Evolutionary conservation across 1,140 invertebrate species (phyloP).

Genomic region (Geopemphigus sp.): DNA sequence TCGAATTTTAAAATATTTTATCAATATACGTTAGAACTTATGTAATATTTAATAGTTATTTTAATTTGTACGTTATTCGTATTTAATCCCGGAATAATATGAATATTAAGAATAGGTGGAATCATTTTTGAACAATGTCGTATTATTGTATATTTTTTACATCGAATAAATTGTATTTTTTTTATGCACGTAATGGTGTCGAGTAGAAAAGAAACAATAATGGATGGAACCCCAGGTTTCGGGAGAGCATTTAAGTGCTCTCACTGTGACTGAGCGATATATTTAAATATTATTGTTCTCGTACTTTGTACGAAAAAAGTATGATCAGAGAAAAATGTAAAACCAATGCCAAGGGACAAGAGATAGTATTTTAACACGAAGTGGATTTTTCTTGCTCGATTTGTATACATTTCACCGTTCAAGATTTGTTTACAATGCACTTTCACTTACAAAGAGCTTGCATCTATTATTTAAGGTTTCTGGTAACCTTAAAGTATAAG

Average conservation of each 20-base stretch:
- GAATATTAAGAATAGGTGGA: too few species aligned
- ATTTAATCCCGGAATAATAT: background rate
- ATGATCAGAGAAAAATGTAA: slow-evolving; percentile 25
- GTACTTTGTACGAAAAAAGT: background rate
- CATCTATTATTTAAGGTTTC: background rate
- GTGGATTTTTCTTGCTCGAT: background rate
- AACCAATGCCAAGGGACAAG: background rate
- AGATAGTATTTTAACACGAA: background rate
- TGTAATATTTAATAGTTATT: slow-evolving; percentile 4
- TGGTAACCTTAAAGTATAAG: too few species aligned
- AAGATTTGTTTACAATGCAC: background rate
- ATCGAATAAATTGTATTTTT: background rate
- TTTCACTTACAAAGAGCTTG: background rate
- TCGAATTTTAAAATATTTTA: slow-evolving; percentile 5
- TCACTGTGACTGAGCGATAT: background rate
- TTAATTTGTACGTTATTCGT: background rate
- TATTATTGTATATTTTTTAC: background rate
- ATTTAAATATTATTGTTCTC: slow-evolving; percentile 2
- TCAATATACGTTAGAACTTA: background rate
- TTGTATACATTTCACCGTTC: background rate
- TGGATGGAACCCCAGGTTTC: background rate
- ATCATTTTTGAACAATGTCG: slow-evolving; percentile 7
- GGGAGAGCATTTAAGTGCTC: background rate
- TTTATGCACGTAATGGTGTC: background rate
- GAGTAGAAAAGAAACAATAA: background rate